These are phyloP conservation scores for Pangasius krempfi DNA, from an alignment of 2,797 vertebrate genomes.

Conservation along the genomic window DNA sequence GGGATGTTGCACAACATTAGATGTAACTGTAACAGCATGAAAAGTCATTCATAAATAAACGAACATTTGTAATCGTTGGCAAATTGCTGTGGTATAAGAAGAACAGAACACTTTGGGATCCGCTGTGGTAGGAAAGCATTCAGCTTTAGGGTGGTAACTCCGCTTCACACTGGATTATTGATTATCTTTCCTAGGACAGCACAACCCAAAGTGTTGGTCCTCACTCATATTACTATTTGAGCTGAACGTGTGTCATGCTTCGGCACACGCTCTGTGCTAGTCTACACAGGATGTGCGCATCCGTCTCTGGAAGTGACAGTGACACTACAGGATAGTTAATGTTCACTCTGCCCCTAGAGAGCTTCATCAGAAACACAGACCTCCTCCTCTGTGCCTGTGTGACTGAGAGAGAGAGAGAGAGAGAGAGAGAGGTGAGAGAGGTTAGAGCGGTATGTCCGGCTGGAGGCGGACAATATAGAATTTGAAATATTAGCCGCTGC, in stretches of 20 bases:
- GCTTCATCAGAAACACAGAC: slow-evolving; percentile 61
- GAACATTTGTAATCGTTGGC: neutral
- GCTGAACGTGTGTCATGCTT: slow-evolving; percentile 1
- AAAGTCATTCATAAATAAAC: neutral
- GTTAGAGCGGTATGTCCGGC: slow-evolving; percentile 68
- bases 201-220: neutral
- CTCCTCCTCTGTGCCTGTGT: slow-evolving; percentile 32
- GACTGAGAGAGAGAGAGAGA: slow-evolving; percentile 35
- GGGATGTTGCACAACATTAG: neutral
- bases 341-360: slow-evolving; percentile 64
- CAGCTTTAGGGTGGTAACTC: too few species aligned
- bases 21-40: neutral
- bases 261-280: slow-evolving; percentile 9
- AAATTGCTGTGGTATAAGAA: neutral
- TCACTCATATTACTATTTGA: slow-evolving; percentile 2
- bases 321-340: slow-evolving; percentile 67
- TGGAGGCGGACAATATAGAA: slow-evolving; percentile 80
- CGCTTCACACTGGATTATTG: neutral
- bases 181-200: neutral
- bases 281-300: slow-evolving; percentile 9
- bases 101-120: neutral
- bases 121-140: neutral
- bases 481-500: slow-evolving; percentile 80
- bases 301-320: slow-evolving; percentile 65
- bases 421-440: slow-evolving; percentile 44